Conservation (phyloP, 2,797 vertebrate species). For the Hybognathus amarus region DNA sequence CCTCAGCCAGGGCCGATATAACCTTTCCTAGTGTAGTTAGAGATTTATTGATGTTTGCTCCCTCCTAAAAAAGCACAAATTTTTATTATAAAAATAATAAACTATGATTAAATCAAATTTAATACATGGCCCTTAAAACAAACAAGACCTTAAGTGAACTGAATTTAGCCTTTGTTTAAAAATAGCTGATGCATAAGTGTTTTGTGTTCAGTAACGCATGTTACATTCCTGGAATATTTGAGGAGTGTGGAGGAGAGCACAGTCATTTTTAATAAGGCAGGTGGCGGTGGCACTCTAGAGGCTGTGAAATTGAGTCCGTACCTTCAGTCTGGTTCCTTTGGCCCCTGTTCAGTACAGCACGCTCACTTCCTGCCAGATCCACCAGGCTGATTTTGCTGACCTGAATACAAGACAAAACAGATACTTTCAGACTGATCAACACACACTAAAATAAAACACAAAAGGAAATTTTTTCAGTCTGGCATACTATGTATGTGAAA, state of each 20-base stretch:
- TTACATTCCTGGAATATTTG: background rate
- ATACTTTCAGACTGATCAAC: constrained; percentile 44
- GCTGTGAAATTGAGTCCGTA: constrained; percentile 64
- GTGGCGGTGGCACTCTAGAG: constrained; percentile 6
- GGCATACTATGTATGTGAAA: background rate
- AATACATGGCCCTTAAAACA: constrained; percentile 15
- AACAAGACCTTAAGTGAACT: background rate
- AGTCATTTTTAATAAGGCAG: constrained; percentile 18
- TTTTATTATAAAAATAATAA: background rate
- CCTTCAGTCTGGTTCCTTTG: constrained; percentile 96
- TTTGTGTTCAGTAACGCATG: background rate
- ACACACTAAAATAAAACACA: constrained; percentile 35
- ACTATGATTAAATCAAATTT: background rate
- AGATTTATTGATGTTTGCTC: constrained; percentile 99
- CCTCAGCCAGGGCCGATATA: constrained; percentile 96
- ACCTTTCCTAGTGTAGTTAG: constrained; percentile 98
- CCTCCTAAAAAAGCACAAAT: constrained; percentile 83
- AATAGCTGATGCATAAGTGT: background rate
- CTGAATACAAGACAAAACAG: constrained; percentile 71
- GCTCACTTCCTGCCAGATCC: constrained; percentile 95
- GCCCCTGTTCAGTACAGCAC: constrained; percentile 97
- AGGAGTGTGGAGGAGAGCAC: background rate
- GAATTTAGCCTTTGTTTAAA: background rate
- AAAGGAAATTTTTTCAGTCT: background rate
- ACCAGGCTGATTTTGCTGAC: constrained; percentile 99